Base-by-base conservation (phyloP, 1,140 invertebrate genomes). In the Halesus radiatus region DNA sequence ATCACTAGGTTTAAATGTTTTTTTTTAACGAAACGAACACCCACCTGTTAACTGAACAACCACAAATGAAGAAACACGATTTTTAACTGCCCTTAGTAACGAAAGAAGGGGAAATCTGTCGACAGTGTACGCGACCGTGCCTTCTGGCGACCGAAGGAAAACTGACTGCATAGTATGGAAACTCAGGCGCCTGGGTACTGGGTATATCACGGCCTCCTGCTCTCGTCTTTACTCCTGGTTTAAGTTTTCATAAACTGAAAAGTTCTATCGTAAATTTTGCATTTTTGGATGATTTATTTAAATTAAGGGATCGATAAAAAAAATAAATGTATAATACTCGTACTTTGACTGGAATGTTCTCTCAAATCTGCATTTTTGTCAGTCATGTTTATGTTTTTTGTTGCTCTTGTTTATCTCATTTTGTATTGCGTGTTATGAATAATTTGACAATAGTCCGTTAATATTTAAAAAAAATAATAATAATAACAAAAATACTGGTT, bases 1-100 rank as follows among this genome's bases (percentile, higher is more conserved):
- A 45, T 10, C 37, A 45, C 37, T 13, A 45, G 37, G 8, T 8
- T 60, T 20, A 22, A 29, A 8, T n/a, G n/a, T n/a, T n/a, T n/a
- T n/a, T n/a, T 58, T 58, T n/a, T 20, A 58, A 58, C 54, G 22
- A 58, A 58, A 58, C 54, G 13, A 58, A 20, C 54, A 58, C 54
- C 54, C 54, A 58, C 54, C 54, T 58, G 54, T 58, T 58, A 58
- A 58, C 54, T 10, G 1, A 58, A 58, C 54, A 58, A 20, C n/a
- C 54, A 58, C 54, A n/a, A 58, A 5, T 8, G 20, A 4, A 6
- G 10, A n/a, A 58, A 58, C 54, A 58, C 54, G 54, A n/a, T 10
- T 20, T 3, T 58, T 58, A 16, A 32, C 54, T 20, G n/a, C 54
- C 54, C 54, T 58, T 58, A 58, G 7, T 16, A n/a, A 20, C 54